Evolutionary conservation across 2,797 vertebrate species (phyloP).

Genomic region (Sylvia borin): DNA sequence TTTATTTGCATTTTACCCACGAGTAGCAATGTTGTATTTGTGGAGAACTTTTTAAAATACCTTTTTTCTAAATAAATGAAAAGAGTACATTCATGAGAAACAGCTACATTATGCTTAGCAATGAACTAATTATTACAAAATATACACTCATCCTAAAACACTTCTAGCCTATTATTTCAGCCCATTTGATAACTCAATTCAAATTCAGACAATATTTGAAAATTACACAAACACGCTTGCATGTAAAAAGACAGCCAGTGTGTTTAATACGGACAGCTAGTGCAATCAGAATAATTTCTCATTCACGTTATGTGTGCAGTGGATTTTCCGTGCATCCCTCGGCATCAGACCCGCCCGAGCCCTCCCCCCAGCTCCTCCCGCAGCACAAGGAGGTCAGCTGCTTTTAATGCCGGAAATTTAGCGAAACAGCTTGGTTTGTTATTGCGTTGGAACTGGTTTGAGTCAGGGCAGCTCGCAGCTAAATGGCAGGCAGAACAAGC

Average conservation of each 20-base stretch:
- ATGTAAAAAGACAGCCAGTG: not conserved
- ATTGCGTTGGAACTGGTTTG: constrained; percentile 18
- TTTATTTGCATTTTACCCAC: not conserved
- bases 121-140: constrained; percentile 17
- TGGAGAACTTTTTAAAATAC: not conserved
- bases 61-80: not conserved
- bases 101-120: not conserved
- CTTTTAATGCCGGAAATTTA: constrained; percentile 29
- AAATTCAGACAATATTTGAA: not conserved
- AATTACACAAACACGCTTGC: not conserved
- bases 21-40: not conserved
- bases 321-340: accelerated
- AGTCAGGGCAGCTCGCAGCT: not conserved
- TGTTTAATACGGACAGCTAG: not conserved
- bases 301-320: not conserved
- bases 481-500: constrained; percentile 20
- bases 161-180: not conserved
- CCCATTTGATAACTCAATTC: constrained; percentile 9
- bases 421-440: constrained; percentile 25
- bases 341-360: accelerated
- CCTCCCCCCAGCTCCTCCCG: not conserved
- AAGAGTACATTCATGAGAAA: not conserved
- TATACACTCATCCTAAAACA: not conserved
- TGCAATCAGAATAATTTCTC: not conserved
- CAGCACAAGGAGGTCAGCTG: constrained; percentile 24